Evolutionary conservation across 2,888 invertebrate species (phyloP), one percentile per base, ranked within the genome.

Genomic region (Hemicrepidius hirtus): DNA sequence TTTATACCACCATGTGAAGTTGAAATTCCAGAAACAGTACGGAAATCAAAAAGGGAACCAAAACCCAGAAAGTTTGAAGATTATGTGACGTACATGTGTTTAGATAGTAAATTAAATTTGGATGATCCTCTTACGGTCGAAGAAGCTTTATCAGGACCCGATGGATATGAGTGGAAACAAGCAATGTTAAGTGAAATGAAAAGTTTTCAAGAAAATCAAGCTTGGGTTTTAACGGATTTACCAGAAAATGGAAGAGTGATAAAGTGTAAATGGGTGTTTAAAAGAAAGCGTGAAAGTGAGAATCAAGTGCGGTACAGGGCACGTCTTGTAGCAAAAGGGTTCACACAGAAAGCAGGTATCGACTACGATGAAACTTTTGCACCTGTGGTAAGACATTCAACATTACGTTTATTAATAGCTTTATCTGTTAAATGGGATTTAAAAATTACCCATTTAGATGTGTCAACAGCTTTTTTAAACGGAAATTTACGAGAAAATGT

Each of bases 221-320:
- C 80, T 10, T 82, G 81, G 80, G 77, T 79, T n/a, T 16, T 82
- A 0, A 68, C 75, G 0, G 77, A 81, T 66, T 5, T 50, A n/a
- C 80, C 79, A 57, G 60, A 76, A 40, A 57, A 50, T 64, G 72
- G 32, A 35, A 76, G 70, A 10, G 73, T 82, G 35, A 80, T 82
- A 57, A 18, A 80, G 44, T 80, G 79, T 57, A 83, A 82, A 55
- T 83, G 81, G 82, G 80, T 82, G 10, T 81, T 77, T 57, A 80
- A 80, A 66, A 75, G 20, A 20, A 83, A 82, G 68, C n/a, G 6
- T 32, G 75, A 81, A 67, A 62, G 65, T 67, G 77, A 79, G 16
- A 68, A 67, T 53, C 66, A 77, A 53, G 68, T 78, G 21, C 55
- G 73, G 7, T 80, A 80, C 71, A 18, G 78, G 37, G 79, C 79